Percentiles rank a stretch among this genome's conserved stretches.
These are phyloP conservation scores for Scaptomyza caliginosa DNA, from an alignment of 2,888 invertebrate genomes.

Conservation along the genomic window DNA sequence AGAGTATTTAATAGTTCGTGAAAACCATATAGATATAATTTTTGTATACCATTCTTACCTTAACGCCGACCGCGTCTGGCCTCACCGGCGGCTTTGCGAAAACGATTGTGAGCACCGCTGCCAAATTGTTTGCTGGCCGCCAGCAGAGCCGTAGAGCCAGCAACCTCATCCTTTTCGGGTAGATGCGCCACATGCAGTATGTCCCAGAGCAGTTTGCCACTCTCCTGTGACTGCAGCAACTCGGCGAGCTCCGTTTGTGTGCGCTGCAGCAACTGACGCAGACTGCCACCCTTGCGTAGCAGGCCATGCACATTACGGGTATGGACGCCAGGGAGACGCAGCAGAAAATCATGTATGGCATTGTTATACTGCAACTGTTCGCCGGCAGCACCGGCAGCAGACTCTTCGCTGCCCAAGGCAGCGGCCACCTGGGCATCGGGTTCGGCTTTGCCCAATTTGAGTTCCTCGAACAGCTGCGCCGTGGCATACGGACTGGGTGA, in stretches of 20 bases:
- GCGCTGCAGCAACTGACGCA: slow-evolving; percentile 87
- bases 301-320: slow-evolving; percentile 92
- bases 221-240: slow-evolving; percentile 89
- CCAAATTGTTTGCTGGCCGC: slow-evolving; percentile 74
- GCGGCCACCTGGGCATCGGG: slow-evolving; percentile 90
- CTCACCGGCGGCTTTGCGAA: slow-evolving; percentile 76
- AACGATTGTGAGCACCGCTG: slow-evolving; percentile 71
- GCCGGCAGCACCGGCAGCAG: slow-evolving; percentile 50
- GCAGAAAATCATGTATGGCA: slow-evolving; percentile 91
- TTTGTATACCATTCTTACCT: background rate
- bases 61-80: slow-evolving; percentile 46
- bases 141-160: slow-evolving; percentile 71
- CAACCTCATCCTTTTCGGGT: slow-evolving; percentile 85
- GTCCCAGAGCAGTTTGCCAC: slow-evolving; percentile 88
- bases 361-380: slow-evolving; percentile 88
- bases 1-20: background rate
- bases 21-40: background rate
- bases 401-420: slow-evolving; percentile 89
- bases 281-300: slow-evolving; percentile 89
- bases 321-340: slow-evolving; percentile 94
- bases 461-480: slow-evolving; percentile 96
- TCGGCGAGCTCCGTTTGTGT: slow-evolving; percentile 88
- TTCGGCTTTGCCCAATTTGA: slow-evolving; percentile 94
- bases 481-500: slow-evolving; percentile 98
- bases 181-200: slow-evolving; percentile 88